These are phyloP conservation scores for Brachyptera risi DNA, from an alignment of 2,888 invertebrate species.

Conservation along the genomic window DNA sequence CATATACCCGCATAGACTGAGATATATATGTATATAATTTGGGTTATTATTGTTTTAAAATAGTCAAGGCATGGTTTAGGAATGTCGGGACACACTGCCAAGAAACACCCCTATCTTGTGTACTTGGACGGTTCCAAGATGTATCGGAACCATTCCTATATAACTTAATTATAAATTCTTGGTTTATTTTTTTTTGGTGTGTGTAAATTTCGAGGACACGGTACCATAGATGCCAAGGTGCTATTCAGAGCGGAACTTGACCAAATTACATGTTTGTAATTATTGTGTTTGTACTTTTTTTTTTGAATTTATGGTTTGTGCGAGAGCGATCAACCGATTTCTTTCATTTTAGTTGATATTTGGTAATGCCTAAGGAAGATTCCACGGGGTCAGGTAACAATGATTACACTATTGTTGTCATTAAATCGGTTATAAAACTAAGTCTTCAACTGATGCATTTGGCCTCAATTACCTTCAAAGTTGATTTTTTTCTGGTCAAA, in stretches of 20 bases:
- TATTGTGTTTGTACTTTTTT: no score
- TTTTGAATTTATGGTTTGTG: no score
- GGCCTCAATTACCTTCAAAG: no score
- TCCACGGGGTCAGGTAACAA: no score
- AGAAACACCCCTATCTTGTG: neutral
- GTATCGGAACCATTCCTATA: neutral
- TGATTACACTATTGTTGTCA: no score
- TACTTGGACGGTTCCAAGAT: neutral
- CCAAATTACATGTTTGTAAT: no score
- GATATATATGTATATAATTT: neutral
- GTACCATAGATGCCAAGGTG: neutral
- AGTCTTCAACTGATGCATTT: no score
- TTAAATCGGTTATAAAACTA: no score
- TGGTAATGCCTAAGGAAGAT: no score
- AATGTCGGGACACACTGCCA: neutral
- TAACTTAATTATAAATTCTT: conserved; percentile 8
- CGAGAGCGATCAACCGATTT: no score
- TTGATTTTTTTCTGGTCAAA: no score
- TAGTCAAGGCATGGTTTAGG: neutral
- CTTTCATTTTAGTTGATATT: no score
- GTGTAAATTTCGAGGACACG: neutral
- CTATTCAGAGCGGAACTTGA: neutral
- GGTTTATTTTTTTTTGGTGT: neutral
- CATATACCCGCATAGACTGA: neutral
- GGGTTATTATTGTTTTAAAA: neutral